Conservation (phyloP, 2,797 vertebrate genomes). For the Lepilemur ruficaudatus region DNA sequence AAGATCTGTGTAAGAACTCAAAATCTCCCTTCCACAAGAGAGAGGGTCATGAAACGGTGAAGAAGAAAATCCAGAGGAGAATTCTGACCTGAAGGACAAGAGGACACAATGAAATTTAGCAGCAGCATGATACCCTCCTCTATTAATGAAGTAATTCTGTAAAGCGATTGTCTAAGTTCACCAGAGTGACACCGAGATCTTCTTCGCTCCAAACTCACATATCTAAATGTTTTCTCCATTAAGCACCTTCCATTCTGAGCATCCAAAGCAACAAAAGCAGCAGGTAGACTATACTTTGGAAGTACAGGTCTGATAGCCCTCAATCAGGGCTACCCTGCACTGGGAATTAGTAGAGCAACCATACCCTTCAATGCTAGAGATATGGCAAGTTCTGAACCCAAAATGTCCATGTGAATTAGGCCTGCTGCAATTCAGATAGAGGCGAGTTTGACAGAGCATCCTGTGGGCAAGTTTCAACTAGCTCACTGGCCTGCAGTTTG, state of each 20-base stretch:
- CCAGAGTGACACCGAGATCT: neutral
- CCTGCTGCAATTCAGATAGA: neutral
- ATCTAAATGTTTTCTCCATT: neutral
- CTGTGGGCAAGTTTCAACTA: neutral
- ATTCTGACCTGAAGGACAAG: neutral
- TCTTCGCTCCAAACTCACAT: neutral
- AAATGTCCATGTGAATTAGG: neutral
- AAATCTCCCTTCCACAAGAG: neutral
- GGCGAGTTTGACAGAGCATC: neutral
- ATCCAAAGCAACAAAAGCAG: neutral
- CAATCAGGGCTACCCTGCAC: neutral
- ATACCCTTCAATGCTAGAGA: neutral
- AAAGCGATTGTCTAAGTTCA: neutral
- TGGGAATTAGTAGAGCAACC: neutral
- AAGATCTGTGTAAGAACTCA: neutral
- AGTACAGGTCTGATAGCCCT: neutral
- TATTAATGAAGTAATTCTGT: constrained; percentile 7
- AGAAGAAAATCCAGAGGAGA: neutral
- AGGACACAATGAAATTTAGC: constrained; percentile 3
- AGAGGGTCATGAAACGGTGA: neutral
- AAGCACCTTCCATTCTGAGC: neutral
- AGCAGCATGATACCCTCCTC: neutral
- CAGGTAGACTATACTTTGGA: neutral
- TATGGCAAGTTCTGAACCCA: neutral
- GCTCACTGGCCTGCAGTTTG: neutral